Evolutionary conservation across 2,888 invertebrate genomes (phyloP).

Genomic region (Dynastes tityus): DNA sequence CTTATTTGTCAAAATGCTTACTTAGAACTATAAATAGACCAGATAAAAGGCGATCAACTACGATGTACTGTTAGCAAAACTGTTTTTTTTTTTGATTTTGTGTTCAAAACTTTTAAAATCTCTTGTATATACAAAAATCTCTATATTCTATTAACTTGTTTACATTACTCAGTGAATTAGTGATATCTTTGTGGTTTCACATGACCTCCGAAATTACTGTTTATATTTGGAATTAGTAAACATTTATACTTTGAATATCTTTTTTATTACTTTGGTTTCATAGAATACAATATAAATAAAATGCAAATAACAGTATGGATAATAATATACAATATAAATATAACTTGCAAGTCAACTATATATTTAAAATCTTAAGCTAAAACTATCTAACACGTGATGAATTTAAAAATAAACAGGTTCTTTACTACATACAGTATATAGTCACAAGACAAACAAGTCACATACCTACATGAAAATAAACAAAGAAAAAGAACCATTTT

Average conservation of each 20-base stretch:
- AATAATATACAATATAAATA: slow-evolving; percentile 13
- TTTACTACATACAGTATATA: not conserved
- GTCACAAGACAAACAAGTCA: not conserved
- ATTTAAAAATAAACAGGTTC: slow-evolving; percentile 5
- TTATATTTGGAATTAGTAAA: not conserved
- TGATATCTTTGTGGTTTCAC: no score
- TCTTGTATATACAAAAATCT: no score
- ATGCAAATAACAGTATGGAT: slow-evolving; percentile 10
- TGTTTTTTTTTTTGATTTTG: no score
- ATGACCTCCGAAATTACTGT: no score
- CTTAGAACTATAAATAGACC: no score
- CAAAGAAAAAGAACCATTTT: slow-evolving; percentile 5
- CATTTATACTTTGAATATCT: not conserved
- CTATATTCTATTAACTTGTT: no score
- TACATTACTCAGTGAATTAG: no score
- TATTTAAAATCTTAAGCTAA: slow-evolving; percentile 3
- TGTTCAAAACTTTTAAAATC: no score
- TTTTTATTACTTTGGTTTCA: slow-evolving; percentile 31
- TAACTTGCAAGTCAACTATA: slow-evolving; percentile 6
- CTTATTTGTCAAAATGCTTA: no score
- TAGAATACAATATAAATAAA: slow-evolving; percentile 12
- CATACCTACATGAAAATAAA: slow-evolving; percentile 12
- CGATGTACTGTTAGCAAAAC: no score
- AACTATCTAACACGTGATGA: no score
- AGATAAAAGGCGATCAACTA: no score